Evolutionary conservation across 1,140 invertebrate species (phyloP).

Genomic region (Microvelia longipes): DNA sequence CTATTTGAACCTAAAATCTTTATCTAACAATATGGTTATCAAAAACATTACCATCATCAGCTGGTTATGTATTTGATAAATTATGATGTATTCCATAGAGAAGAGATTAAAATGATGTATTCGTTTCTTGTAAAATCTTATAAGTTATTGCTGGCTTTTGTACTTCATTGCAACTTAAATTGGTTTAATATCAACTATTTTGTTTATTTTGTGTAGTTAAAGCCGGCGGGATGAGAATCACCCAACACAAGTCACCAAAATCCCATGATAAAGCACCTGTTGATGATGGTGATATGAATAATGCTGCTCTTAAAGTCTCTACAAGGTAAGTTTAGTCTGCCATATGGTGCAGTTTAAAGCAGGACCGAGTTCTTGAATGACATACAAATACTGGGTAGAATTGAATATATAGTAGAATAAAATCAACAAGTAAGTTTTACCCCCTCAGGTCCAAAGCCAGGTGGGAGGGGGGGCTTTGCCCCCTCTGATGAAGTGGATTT

Average conservation of each 20-base stretch:
- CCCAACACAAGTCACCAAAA: conserved; percentile 57
- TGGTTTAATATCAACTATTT: too few species aligned
- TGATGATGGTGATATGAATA: conserved; percentile 25
- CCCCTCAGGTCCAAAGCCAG: too few species aligned
- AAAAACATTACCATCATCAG: conserved; percentile 1
- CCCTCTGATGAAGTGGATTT: too few species aligned
- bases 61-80: neutral
- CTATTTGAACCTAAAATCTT: too few species aligned
- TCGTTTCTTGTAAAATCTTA: neutral
- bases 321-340: conserved; percentile 26
- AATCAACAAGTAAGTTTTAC: too few species aligned
- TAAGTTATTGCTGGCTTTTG: neutral
- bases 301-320: conserved; percentile 32
- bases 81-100: neutral
- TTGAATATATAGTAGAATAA: too few species aligned
- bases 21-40: too few species aligned
- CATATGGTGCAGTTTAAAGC: too few species aligned
- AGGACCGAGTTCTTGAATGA: too few species aligned
- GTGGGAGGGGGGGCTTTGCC: too few species aligned
- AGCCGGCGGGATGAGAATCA: conserved; percentile 81
- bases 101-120: neutral
- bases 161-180: neutral
- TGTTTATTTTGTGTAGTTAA: too few species aligned
- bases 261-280: conserved; percentile 34
- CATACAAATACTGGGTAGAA: too few species aligned